Evolutionary conservation across 1,140 invertebrate genomes (phyloP).

Genomic region (Eciton burchellii): DNA sequence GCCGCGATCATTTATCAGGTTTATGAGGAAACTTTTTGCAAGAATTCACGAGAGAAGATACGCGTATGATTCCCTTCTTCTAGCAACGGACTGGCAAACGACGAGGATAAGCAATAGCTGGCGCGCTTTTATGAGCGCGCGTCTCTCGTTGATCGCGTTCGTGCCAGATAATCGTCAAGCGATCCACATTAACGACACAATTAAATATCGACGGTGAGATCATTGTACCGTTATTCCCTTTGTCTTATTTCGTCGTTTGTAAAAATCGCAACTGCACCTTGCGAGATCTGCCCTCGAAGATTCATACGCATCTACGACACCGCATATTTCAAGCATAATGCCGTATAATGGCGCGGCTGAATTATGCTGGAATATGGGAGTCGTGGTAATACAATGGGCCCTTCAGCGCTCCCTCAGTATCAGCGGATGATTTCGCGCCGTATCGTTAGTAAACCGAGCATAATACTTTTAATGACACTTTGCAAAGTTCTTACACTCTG

Average conservation of each 20-base stretch:
- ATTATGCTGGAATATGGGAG: slow-evolving; percentile 77
- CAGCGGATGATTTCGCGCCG: slow-evolving; percentile 65
- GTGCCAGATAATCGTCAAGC: too few species aligned
- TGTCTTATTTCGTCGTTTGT: too few species aligned
- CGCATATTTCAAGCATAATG: slow-evolving; percentile 79
- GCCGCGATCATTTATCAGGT: neutral
- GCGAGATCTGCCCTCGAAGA: neutral
- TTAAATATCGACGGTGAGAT: too few species aligned
- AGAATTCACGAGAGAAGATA: neutral
- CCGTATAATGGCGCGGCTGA: slow-evolving; percentile 65
- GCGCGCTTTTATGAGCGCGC: too few species aligned
- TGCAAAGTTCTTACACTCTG: slow-evolving; percentile 79
- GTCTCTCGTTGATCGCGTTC: too few species aligned
- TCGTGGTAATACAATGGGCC: slow-evolving; percentile 23
- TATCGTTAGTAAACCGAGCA: slow-evolving; percentile 78
- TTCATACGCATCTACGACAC: slow-evolving; percentile 59
- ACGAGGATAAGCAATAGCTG: neutral
- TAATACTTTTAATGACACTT: slow-evolving; percentile 75
- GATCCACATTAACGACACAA: too few species aligned
- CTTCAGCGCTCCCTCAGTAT: neutral
- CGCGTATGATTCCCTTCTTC: neutral
- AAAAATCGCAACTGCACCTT: neutral
- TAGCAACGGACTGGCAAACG: neutral
- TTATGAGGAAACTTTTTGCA: neutral
- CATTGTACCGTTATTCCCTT: neutral